Evolutionary conservation across 2,113 vertebrate genomes (phyloP), one percentile per base, ranked within the genome.

Genomic region (Trematomus loennbergii): DNA sequence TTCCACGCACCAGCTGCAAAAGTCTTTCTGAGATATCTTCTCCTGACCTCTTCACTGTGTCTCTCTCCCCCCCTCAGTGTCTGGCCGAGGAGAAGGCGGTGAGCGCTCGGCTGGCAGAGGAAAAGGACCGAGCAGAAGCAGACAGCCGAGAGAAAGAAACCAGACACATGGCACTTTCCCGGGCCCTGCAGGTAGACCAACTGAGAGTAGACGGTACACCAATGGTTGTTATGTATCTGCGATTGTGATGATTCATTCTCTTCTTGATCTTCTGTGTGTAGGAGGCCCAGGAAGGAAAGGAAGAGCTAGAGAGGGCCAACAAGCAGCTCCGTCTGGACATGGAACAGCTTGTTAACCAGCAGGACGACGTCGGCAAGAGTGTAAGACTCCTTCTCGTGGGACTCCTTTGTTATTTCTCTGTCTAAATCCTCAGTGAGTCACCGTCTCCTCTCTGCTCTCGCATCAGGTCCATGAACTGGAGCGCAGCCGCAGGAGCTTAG

Each of bases 321-420:
- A 97, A 97, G 75, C 95, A 95, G 46, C 95, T 97, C 12, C 94
- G 97, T 18, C 72, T 94, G 0, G 97, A 98, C 84, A 95, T 98
- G 96, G 96, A 98, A 49, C 95, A 96, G 9, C 94, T 97, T 4
- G 95, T 98, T 33, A 97, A 97, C 83, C 96, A 96, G 86, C 96
- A 98, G 88, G 97, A 97, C 0, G 97, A 97, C 1, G 97, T 97
- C 1, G 97, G 97, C 87, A 97, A 97, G 90, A 98, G 94, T 0
- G 97, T 97, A 93, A 90, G 95, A 29, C 12, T 75, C 49, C 15
- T 22, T 36, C 58, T 64, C 22, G 22, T 25, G 0, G 15, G 11
- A 15, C 16, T 25, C 20, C 16, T 76, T 74, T 17, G 13, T 49
- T 58, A 3, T 67, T 20, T 73, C 9, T 75, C 53, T 49, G 12